Evolutionary conservation across 64 coral and sea anemone genomes (phyloP).

Genomic region (Astreopora myriophthalma): DNA sequence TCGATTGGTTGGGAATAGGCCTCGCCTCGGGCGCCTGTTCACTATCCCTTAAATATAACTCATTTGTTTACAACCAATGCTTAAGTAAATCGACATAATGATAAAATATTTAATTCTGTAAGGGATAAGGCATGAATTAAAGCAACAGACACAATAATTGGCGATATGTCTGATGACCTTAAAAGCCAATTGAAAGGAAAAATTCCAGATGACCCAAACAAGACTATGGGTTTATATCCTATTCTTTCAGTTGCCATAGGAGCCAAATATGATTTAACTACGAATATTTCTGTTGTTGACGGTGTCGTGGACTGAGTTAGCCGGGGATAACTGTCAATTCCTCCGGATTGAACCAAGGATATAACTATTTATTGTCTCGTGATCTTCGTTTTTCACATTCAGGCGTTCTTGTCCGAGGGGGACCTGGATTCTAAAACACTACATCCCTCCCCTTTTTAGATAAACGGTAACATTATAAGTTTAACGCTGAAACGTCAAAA

Average conservation of each 20-base stretch:
- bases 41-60: neutral
- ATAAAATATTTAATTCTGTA: neutral
- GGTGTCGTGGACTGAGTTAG: no score
- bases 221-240: conserved; percentile 47
- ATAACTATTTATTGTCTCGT: no score
- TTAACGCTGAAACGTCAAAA: no score
- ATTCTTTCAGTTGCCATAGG: neutral
- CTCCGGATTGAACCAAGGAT: no score
- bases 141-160: conserved; percentile 35
- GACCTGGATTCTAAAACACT: no score
- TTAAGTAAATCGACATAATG: conserved; percentile 7
- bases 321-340: no score
- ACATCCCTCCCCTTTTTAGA: no score
- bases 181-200: conserved; percentile 6
- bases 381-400: no score
- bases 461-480: no score
- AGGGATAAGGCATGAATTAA: conserved; percentile 14
- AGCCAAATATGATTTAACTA: conserved; percentile 28
- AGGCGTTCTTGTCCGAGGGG: no score
- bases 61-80: conserved; percentile 45
- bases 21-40: no score
- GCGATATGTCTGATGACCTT: conserved; percentile 11
- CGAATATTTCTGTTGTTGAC: conserved; percentile 19
- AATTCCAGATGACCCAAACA: conserved; percentile 23
- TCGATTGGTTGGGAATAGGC: no score